phyloP scores from a whole-genome alignment of 2,113 vertebrate genomes.

The Daphoenositta chrysoptera region DNA sequence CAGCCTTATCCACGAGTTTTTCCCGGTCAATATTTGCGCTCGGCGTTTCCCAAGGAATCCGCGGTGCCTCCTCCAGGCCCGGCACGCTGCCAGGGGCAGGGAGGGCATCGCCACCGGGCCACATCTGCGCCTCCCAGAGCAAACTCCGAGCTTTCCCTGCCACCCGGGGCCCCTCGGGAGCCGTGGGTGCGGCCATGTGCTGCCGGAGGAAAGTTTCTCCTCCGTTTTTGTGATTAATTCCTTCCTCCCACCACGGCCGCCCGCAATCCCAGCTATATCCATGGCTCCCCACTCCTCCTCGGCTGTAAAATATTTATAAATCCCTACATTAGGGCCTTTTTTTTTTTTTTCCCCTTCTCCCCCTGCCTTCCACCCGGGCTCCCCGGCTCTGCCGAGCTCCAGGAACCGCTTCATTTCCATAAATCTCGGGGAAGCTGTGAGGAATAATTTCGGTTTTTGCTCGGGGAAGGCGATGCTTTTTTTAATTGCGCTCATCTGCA shows the following conservation, averaged over 20 bases:
- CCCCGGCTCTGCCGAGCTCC: background rate
- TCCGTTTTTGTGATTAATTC: conserved; percentile 39
- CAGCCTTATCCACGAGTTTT: background rate
- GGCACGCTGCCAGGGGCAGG: accelerated
- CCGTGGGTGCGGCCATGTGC: background rate
- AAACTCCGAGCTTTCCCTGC: accelerated
- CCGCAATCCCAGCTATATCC: conserved; percentile 19
- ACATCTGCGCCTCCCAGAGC: background rate
- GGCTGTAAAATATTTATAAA: conserved; percentile 56
- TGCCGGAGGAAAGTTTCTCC: background rate
- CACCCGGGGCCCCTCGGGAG: background rate
- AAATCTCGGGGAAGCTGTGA: conserved; percentile 47
- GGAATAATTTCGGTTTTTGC: conserved; percentile 61
- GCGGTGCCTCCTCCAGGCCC: accelerated
- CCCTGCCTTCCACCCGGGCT: background rate
- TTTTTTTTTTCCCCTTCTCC: background rate
- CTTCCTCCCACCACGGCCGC: conserved; percentile 37
- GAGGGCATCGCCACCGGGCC: background rate
- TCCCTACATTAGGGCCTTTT: background rate
- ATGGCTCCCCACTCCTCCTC: conserved; percentile 49
- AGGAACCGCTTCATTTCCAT: conserved; percentile 39
- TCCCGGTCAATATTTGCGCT: background rate
- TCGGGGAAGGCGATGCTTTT: conserved; percentile 65
- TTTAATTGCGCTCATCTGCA: conserved; percentile 73
- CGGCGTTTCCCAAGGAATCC: background rate